Conservation (phyloP, 1,140 invertebrate species). For the Arion vulgaris region DNA sequence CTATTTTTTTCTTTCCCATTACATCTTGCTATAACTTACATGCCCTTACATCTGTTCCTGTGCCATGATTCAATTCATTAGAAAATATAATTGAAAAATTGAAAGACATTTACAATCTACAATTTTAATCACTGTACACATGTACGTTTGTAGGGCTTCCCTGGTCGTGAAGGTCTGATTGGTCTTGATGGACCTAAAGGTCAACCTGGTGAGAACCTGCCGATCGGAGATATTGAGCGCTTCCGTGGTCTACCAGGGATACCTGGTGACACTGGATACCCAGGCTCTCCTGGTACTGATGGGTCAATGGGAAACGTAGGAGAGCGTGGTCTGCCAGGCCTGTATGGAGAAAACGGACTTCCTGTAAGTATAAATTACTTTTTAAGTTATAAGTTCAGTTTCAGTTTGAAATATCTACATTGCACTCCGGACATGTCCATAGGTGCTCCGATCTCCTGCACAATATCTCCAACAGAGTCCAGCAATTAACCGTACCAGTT, state of each 20-base stretch:
- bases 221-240: neutral
- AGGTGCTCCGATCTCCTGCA: no score
- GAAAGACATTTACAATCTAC: no score
- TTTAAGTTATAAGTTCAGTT: no score
- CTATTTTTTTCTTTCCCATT: no score
- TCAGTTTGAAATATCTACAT: no score
- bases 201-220: constrained; percentile 60
- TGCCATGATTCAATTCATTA: no score
- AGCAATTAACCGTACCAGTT: no score
- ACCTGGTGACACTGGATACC: constrained; percentile 74
- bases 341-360: constrained; percentile 51
- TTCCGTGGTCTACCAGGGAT: neutral
- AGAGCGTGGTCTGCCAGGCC: constrained; percentile 46
- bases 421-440: no score
- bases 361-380: neutral
- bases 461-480: no score
- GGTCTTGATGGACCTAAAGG: constrained; percentile 73
- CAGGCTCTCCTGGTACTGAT: constrained; percentile 65
- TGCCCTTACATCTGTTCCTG: no score
- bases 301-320: constrained; percentile 52
- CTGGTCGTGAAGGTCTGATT: constrained; percentile 71
- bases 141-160: constrained; percentile 48
- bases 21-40: no score
- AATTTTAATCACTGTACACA: neutral
- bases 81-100: no score